Evolutionary conservation across 1,140 invertebrate genomes (phyloP), one percentile per base, ranked within the genome.

Genomic region (Drosophila ficusphila): DNA sequence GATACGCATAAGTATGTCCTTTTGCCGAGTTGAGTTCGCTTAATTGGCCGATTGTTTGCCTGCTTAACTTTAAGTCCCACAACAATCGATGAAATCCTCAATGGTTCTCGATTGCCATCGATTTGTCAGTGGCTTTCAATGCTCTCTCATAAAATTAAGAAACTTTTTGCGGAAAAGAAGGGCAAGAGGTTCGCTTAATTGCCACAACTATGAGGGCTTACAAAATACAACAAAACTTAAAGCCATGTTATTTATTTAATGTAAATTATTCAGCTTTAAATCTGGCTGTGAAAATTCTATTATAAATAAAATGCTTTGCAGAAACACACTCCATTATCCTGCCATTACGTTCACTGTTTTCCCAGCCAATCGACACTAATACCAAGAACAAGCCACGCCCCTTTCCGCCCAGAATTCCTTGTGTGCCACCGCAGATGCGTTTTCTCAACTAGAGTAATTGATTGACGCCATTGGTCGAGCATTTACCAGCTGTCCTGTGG

Each of bases 381-480:
- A 16, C n/a, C 47, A 41, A 18, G 18, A 23, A 12, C 9, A 0
- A 2, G 51, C n/a, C 23, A 60, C 49, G 34, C 51, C 57, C 19
- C 25, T 23, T 9, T 54, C 23, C 34, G 33, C 57, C 33, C 23
- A 14, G 18, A 41, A 18, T 21, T 38, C 18, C 19, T 9, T 23
- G 19, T 27, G 36, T 6, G 36, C 11, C 42, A n/a, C 21, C 39
- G 58, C 41, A 49, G 33, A 47, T 64, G 62, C 51, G 31, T 70
- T 70, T 12, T 39, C 8, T 21, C 19, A 48, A 57, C 36, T 70
- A 53, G 16, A 56, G 42, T 70, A 70, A 71, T 71, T 70, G 52
- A 71, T 71, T 71, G 51, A 70, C 42, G 62, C 49, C 36, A 69
- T 44, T 69, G 61, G 61, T 38, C 62, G 52, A 67, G 49, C 61